Conservation (phyloP, 2,113 vertebrate species). For the Cryptotis parvus region DNA sequence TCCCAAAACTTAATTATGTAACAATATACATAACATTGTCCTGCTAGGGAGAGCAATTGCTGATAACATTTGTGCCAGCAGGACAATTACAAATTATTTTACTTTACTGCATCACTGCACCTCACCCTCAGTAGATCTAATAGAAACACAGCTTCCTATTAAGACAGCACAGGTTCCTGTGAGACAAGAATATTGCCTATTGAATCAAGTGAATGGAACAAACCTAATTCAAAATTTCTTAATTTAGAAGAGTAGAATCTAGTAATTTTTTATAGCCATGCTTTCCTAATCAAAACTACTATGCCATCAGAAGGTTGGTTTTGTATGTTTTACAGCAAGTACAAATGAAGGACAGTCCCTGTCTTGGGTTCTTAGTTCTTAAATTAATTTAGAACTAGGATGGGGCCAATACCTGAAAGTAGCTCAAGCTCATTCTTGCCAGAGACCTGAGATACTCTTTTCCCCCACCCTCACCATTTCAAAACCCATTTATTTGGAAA, state of each 20-base stretch:
- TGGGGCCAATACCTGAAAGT: neutral
- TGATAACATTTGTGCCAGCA: neutral
- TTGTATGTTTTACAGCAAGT: slow-evolving; percentile 9
- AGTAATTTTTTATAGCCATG: slow-evolving; percentile 19
- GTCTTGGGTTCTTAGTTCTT: neutral
- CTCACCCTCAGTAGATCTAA: slow-evolving; percentile 62
- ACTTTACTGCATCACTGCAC: slow-evolving; percentile 59
- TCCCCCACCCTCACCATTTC: neutral
- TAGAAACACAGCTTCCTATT: slow-evolving; percentile 46
- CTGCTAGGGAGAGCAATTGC: neutral
- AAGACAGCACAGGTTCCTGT: slow-evolving; percentile 12
- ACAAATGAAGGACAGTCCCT: neutral
- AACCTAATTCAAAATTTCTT: slow-evolving; percentile 11
- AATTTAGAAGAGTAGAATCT: slow-evolving; percentile 49
- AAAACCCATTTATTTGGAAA: neutral
- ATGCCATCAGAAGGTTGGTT: slow-evolving; percentile 11
- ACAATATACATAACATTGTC: neutral
- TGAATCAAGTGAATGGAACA: slow-evolving; percentile 33
- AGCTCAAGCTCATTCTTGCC: neutral
- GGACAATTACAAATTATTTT: slow-evolving; percentile 49
- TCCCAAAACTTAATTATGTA: neutral
- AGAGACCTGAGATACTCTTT: neutral
- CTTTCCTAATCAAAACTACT: slow-evolving; percentile 47
- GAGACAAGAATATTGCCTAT: slow-evolving; percentile 21
- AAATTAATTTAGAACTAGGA: slow-evolving; percentile 12